Conservation (phyloP, 2,888 invertebrate genomes). For the Lasioglossum villosulum region DNA sequence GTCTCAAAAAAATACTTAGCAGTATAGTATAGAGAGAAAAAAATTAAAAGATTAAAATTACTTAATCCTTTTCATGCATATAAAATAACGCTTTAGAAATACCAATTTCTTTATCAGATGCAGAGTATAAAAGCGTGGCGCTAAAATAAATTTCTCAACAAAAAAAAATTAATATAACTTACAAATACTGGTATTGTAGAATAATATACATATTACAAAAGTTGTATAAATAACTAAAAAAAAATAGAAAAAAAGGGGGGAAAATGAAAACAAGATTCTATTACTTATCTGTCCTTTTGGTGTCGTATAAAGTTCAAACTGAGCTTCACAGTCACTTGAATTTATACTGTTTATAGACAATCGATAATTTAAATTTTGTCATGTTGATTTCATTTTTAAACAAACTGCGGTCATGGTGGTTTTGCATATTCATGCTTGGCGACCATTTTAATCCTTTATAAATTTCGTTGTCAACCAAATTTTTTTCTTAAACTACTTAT, state of each 20-base stretch:
- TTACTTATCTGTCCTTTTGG: background rate
- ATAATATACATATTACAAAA: slow-evolving; percentile 52
- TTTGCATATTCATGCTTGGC: slow-evolving; percentile 38
- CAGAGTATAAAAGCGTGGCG: slow-evolving; percentile 75
- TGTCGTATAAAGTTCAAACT: slow-evolving; percentile 41
- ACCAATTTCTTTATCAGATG: slow-evolving; percentile 43
- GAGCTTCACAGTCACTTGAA: slow-evolving; percentile 48
- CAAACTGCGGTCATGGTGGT: slow-evolving; percentile 43
- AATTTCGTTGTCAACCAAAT: slow-evolving; percentile 52
- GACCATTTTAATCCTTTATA: slow-evolving; percentile 29
- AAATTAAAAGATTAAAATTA: slow-evolving; percentile 43
- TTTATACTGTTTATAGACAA: slow-evolving; percentile 13
- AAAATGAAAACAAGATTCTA: slow-evolving; percentile 44
- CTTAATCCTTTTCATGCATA: slow-evolving; percentile 46
- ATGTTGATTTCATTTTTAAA: slow-evolving; percentile 34
- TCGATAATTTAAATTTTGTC: slow-evolving; percentile 28
- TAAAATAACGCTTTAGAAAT: slow-evolving; percentile 45
- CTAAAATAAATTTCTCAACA: slow-evolving; percentile 77
- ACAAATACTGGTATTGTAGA: slow-evolving; percentile 74
- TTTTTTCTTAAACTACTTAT: slow-evolving; percentile 73
- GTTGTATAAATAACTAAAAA: slow-evolving; percentile 66
- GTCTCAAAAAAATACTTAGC: slow-evolving; percentile 29
- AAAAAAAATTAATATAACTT: slow-evolving; percentile 74
- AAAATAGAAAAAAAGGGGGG: slow-evolving; percentile 37
- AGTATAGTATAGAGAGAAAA: slow-evolving; percentile 22